Conservation (phyloP, 2,888 invertebrate genomes). For the Conus canariensis region DNA sequence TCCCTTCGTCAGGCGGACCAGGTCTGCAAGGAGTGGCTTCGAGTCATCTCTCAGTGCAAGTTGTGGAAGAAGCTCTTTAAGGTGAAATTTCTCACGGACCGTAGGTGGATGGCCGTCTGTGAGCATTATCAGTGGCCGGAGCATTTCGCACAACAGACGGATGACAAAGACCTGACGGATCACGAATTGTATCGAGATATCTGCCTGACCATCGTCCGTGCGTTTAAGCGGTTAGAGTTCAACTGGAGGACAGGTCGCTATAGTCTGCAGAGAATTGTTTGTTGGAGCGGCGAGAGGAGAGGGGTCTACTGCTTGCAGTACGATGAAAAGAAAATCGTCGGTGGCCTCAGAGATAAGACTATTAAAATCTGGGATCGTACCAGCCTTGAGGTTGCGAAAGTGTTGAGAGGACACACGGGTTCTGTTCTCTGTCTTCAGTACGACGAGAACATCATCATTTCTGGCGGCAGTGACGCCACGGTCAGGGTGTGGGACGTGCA, state of each 20-base stretch:
- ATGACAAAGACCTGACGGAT: no score
- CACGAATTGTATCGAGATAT: no score
- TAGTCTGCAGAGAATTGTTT: slow-evolving; percentile 97
- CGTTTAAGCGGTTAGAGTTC: slow-evolving; percentile 90
- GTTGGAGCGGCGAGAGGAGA: slow-evolving; percentile 99
- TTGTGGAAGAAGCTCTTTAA: no score
- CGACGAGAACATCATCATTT: slow-evolving; percentile 95
- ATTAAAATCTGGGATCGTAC: slow-evolving; percentile 98
- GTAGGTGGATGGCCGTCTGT: no score
- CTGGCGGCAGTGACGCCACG: slow-evolving; percentile 98
- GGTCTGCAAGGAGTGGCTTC: no score
- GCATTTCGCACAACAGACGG: no score
- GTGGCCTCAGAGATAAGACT: slow-evolving; percentile 98
- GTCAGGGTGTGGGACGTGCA: slow-evolving; percentile 99
- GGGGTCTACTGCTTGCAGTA: slow-evolving; percentile 99
- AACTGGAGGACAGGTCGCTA: slow-evolving; percentile 99
- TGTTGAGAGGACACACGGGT: slow-evolving; percentile 95
- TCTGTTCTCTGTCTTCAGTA: no score
- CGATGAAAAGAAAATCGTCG: slow-evolving; percentile 99
- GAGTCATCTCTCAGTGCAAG: no score
- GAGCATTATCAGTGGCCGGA: no score
- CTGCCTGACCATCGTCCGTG: no score
- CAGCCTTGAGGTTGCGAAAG: slow-evolving; percentile 93
- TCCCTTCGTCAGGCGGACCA: no score
- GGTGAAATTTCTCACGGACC: no score